Evolutionary conservation across 2,888 invertebrate genomes (phyloP).

Genomic region (Cryptops parisi): DNA sequence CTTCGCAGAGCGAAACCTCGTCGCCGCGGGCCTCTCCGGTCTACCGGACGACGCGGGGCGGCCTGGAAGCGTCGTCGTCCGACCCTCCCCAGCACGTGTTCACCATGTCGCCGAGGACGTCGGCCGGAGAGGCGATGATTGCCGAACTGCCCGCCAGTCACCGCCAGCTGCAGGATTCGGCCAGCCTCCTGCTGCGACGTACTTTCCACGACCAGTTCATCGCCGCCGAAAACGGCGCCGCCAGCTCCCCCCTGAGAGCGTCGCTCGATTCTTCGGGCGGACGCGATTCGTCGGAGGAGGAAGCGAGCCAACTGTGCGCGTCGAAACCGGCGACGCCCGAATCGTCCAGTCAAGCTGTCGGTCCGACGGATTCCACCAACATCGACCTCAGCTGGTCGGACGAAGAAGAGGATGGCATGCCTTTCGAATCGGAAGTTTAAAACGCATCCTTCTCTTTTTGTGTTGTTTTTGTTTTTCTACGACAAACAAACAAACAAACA

Average conservation of each 20-base stretch:
- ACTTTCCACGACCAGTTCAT: constrained; percentile 12
- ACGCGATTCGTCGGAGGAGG: constrained; percentile 8
- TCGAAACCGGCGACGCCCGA: constrained; percentile 17
- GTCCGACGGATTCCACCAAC: constrained; percentile 16
- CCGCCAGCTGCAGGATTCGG: background rate
- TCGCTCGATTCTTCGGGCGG: background rate
- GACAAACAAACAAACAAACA: too few species aligned
- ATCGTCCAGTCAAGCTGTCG: constrained; percentile 5
- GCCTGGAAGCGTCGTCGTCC: background rate
- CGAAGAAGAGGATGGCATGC: constrained; percentile 17
- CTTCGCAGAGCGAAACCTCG: constrained; percentile 13
- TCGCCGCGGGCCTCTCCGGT: constrained; percentile 12
- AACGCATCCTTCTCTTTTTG: background rate
- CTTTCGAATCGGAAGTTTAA: constrained; percentile 17
- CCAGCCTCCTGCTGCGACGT: constrained; percentile 10
- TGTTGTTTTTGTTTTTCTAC: too few species aligned
- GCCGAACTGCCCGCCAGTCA: background rate
- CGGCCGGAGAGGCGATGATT: constrained; percentile 17
- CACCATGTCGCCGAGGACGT: constrained; percentile 14
- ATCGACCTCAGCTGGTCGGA: constrained; percentile 17
- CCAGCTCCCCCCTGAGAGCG: too few species aligned
- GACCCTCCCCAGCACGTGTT: constrained; percentile 3
- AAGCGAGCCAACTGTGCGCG: background rate
- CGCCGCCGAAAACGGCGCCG: background rate
- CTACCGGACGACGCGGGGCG: background rate